Base-by-base conservation (phyloP, 2,888 invertebrate genomes). In the Portevinia maculata region DNA sequence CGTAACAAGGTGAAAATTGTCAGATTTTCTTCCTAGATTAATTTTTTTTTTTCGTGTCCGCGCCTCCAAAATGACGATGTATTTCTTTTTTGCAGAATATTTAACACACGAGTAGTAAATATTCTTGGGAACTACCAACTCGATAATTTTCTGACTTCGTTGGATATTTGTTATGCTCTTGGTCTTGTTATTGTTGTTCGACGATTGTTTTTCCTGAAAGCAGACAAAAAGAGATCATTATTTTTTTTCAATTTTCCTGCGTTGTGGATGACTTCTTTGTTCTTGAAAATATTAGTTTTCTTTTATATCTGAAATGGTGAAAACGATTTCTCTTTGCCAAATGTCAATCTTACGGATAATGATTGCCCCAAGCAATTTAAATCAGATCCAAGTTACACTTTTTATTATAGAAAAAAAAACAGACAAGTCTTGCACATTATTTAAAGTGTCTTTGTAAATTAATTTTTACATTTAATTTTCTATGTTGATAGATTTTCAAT, bases 261-360 rank as follows among this genome's bases (percentile, higher is more conserved):
- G 70, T 65, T 81, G 76, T 46, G 62, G 79, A 67, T 62, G 65
- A 71, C 53, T 81, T 81, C 81, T 81, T 81, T 81, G 81, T 81
- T 81, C 81, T 81, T 76, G 70, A 81, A 75, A 75, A 75, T 76
- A 71, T 76, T 75, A 62, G 57, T 75, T 75, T 81, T 75, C 59
- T 59, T 64, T 37, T 81, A 75, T 79, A 69, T 79, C 52, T 59
- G 55, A 44, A 48, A 64, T 39, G 52, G 53, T 32, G 52, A 81
- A 57, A 28, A 70, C 44, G 64, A 81, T 81, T 75, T 81, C 76
- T 65, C 70, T 50, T 81, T 60, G 65, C 60, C 59, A 39, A 75
- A 52, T 64, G 57, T 46, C 62, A 37, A 71, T 30, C 21, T 52
- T 53, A 19, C 48, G 57, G 57, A 50, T 55, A 24, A 62, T 62